Evolutionary conservation across 2,888 invertebrate genomes (phyloP), one percentile per base, ranked within the genome.

Genomic region (Hoplodrina ambigua): DNA sequence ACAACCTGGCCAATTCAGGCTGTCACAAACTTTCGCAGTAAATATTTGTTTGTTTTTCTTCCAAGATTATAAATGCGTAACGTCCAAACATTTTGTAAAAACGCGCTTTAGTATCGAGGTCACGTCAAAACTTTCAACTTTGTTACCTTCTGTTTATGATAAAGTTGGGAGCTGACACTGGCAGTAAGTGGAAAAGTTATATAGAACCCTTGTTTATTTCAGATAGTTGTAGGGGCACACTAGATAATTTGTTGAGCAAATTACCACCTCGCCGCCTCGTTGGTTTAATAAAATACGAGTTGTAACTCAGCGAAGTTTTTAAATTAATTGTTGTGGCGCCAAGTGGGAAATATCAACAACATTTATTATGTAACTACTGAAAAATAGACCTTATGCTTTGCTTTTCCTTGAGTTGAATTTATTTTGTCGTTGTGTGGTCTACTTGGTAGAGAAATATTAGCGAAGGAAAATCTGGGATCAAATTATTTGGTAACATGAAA

Each of bases 111-210:
- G 73, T 80, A 76, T 75, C 86, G 86, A 84, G 84, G 84, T 85
- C 85, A 82, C 83, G 88, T 86, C 86, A 80, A 85, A 91, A 90
- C 86, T 91, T 90, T 82, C 84, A 89, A 87, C 86, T 91, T 90
- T 80, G 85, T 72, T 87, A 87, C 87, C 87, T 87, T 88, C 89
- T 89, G 90, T 91, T 90, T 91, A 90, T 88, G 87, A 88, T 86
- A 86, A 90, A 89, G 90, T 91, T 89, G 83, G 86, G 83, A 85
- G 71, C 85, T 86, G 90, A 88, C 88, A 88, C 81, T 82, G 83
- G 78, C 78, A 79, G 86, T 90, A 89, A 90, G 90, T 88, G 90
- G 88, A 85, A 90, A 91, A 91, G 88, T 91, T 90, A 85, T 86
- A 86, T 83, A 81, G 79, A 78, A 75, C 83, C 81, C 86, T 84